Base-by-base conservation (phyloP, 2,888 invertebrate genomes). In the Syritta pipiens region DNA sequence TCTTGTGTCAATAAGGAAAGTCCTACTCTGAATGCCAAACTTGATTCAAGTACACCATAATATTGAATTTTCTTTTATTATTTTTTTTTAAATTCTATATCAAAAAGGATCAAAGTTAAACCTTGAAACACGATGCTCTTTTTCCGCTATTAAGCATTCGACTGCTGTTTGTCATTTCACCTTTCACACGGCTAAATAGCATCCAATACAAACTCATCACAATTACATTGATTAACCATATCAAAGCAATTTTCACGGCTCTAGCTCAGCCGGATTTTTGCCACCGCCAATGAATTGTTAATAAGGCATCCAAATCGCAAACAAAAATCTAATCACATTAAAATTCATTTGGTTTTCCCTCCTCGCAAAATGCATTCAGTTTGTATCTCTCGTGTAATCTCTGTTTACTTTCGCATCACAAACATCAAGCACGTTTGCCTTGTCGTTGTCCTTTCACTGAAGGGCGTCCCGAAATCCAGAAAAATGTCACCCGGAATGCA, bases 321-420 rank as follows among this genome's bases (percentile, higher is more conserved):
- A 75, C 75, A 75, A 75, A 69, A 63, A 46, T 68, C 62, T 63
- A 69, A 81, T 75, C 81, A 81, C 75, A 75, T 81, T 63, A 68
- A 81, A 81, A 81, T 75, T 75, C 74, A 68, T 75, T 81, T 24
- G 32, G 22, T 42, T 63, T 48, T 12, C 46, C 40, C 35, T 22
- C 57, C 32, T n/a, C n/a, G n/a, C 10, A 26, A 48, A 37, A 22
- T 53, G 68, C 53, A 51, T 37, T 24, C 53, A 46, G 42, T 68
- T 67, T 62, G 60, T 62, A 53, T 37, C 55, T n/a, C n/a, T 14
- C 49, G 51, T 79, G 60, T 79, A 79, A 79, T 79, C 74, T 57
- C 6, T 79, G 79, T 79, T 74, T 79, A 57, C 55, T 57, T 60
- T 79, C 10, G 12, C 26, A 40, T 59, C 5, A 51, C 59, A 72